Evolutionary conservation across 2,888 invertebrate genomes (phyloP), one percentile per base, ranked within the genome.

Genomic region (Neuroscelio doddi): DNA sequence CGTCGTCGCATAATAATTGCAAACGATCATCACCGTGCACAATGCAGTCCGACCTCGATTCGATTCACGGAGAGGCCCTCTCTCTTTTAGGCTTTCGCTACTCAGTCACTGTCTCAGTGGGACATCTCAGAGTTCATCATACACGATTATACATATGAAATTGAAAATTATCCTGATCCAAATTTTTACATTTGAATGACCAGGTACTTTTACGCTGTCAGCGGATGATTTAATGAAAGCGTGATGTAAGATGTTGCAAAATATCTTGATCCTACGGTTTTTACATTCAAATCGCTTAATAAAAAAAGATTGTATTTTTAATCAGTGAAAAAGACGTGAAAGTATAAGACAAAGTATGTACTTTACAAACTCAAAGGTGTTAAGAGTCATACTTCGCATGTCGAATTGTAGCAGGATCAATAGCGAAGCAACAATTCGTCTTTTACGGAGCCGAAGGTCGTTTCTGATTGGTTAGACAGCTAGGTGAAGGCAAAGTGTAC

Each of bases 391-490:
- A n/a, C n/a, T n/a, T n/a, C n/a, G 41, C 26, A 4, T 4, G 21
- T 57, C 42, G 21, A 57, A 50, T 42, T 47, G 44, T 50, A 30
- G n/a, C 21, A 21, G 26, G 49, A 57, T 56, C 41, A 26, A 41
- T 46, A 32, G n/a, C 39, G 41, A 41, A 14, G 36, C 34, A 27
- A 34, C 49, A 41, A 49, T 57, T 49, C 47, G 47, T 56, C 49
- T 47, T 49, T 49, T 27, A 24, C 38, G 34, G 24, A 56, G 42
- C 17, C 66, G 74, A 77, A 78, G 77, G 75, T 70, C 74, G 71
- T 72, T 75, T 76, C 73, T 77, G 78, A 78, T 78, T 72, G 78
- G 75, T 71, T 74, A 69, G 72, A 70, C 72, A 75, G 79, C 70
- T 75, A 71, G 74, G 73, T 76, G 75, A 76, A 77, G 76, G 78